phyloP scores from a whole-genome alignment of 2,113 vertebrate species.

The Meriones unguiculatus region DNA sequence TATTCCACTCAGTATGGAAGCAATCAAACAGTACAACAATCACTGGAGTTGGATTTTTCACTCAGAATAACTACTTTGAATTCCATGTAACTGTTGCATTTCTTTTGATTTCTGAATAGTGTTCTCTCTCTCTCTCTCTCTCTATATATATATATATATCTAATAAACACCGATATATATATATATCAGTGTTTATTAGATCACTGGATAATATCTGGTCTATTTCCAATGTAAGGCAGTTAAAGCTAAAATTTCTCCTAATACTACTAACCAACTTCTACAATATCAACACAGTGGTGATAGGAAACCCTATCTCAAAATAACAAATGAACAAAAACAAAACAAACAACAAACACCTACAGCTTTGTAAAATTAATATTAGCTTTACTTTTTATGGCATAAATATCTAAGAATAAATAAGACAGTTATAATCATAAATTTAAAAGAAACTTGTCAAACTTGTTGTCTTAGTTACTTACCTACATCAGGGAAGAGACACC shows the following conservation, averaged over 20 bases:
- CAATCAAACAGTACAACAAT: neutral
- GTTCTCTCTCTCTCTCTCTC: no score
- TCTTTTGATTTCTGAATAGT: neutral
- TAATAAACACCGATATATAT: no score
- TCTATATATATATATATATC: no score
- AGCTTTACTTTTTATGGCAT: neutral
- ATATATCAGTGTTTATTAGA: neutral
- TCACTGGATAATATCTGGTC: neutral
- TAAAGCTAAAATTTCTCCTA: neutral
- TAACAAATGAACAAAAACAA: neutral
- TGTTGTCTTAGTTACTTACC: neutral
- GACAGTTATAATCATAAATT: neutral
- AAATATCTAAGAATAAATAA: neutral
- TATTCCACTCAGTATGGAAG: neutral
- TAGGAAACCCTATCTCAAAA: neutral
- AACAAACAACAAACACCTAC: neutral
- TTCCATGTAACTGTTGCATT: neutral
- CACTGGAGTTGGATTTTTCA: neutral
- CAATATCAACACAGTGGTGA: neutral
- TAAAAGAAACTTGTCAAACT: neutral
- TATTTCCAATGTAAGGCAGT: neutral
- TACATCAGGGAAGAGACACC: no score
- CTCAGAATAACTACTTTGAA: neutral
- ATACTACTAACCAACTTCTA: neutral
- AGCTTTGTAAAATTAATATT: neutral